Base-by-base conservation (phyloP, 2,797 vertebrate species). In the Sylvilagus floridanus region DNA sequence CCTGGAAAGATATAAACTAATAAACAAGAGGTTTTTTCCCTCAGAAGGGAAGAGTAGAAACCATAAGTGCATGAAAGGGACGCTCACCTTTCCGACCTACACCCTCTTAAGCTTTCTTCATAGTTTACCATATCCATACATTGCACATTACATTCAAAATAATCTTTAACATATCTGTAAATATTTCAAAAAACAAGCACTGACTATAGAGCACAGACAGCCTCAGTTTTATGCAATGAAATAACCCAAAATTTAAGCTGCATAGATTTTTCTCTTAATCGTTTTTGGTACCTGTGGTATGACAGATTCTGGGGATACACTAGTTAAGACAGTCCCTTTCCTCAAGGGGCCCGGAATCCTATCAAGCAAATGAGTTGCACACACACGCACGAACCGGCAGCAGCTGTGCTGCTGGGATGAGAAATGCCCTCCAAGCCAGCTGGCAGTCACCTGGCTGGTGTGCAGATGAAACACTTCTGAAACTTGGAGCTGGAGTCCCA, bases 1-100 rank as follows among this genome's bases (percentile, higher is more conserved):
- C 84, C 54, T 73, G 35, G 26, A 79, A 88, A 92, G 50, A 93
- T 5, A 84, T 4, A 57, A 84, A 94, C 65, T 73, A 68, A 57
- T 50, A 78, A n/a, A 87, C 42, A 30, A 68, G 32, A 35, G 37
- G 14, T 57, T 26, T 35, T 35, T 78, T 50, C 79, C 69, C 84
- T 65, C 47, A 47, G 42, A 73, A 50, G 63, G 19, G 60, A 93
- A 84, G 19, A 3, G 1, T 13, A 57, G 7, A 12, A 16, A 30
- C 57, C 10, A 17, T n/a, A 87, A 85, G 5, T 2, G 21, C 50
- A 50, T 7, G 3, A 35, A 78, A 28, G 14, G n/a, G 22, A 50
- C 4, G 21, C 3, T 13, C 5, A 50, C 26, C 78, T 32, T 69
- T 76, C 83, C 72, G 8, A 10, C 6, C 11, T 5, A 8, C 0